A percentile compares a stretch with the other conserved stretches of the same genome.
phyloP scores from a whole-genome alignment of 2,113 vertebrate species.

The Myotis yumanensis region DNA sequence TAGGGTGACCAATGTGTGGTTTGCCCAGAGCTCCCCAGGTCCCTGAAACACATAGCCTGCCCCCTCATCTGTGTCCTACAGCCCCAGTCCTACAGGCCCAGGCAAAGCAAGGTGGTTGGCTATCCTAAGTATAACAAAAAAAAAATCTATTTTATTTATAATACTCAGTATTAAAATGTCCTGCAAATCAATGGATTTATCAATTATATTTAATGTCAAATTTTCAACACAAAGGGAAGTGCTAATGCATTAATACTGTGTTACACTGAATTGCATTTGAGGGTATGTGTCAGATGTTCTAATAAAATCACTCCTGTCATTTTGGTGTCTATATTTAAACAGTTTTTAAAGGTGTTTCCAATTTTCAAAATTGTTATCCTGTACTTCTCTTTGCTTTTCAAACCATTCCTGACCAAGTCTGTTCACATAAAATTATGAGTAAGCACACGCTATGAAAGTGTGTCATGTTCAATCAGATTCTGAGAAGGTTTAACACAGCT shows the following conservation, averaged over 20 bases:
- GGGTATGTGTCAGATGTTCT: not conserved
- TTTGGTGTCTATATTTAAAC: not conserved
- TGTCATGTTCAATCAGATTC: not conserved
- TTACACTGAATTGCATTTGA: not conserved
- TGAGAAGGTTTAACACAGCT: not conserved
- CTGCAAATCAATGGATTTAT: not conserved
- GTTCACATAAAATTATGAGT: slow-evolving; percentile 2
- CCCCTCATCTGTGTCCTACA: no score
- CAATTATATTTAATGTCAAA: not conserved
- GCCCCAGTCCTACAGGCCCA: accelerated
- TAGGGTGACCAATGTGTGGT: not conserved
- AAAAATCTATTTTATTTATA: not conserved
- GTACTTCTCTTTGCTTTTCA: slow-evolving; percentile 1
- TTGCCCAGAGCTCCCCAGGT: not conserved
- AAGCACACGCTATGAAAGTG: not conserved
- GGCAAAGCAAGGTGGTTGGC: not conserved
- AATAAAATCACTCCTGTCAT: not conserved
- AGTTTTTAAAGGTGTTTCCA: not conserved
- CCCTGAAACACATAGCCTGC: not conserved
- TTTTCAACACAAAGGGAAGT: not conserved
- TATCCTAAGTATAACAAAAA: not conserved
- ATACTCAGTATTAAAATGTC: not conserved
- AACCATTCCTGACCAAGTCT: not conserved
- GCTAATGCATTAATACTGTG: not conserved
- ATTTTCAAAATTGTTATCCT: not conserved